phyloP scores from a whole-genome alignment of 2,113 vertebrate genomes.

The Phainopepla nitens region DNA sequence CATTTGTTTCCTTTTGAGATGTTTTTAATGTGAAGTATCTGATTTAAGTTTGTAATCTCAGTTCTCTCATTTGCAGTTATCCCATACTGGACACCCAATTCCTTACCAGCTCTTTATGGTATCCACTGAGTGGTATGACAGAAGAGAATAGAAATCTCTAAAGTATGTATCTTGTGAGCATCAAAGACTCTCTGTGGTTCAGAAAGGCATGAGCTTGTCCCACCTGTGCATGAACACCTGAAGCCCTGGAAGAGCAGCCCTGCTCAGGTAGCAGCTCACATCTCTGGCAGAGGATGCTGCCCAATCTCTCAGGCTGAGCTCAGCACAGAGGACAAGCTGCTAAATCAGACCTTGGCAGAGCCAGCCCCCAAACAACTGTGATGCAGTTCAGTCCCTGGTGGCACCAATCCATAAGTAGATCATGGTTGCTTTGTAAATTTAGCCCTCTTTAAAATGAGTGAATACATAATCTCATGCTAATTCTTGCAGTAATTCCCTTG shows the following conservation, averaged over 20 bases:
- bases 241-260: not conserved
- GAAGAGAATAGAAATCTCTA: not conserved
- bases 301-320: not conserved
- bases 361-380: not conserved
- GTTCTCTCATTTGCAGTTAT: not conserved
- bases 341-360: not conserved
- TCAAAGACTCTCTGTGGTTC: not conserved
- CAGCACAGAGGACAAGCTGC: not conserved
- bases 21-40: not conserved
- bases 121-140: not conserved
- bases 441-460: slow-evolving; percentile 7
- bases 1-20: not conserved
- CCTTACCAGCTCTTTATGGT: not conserved
- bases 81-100: not conserved
- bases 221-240: not conserved
- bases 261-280: not conserved
- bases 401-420: not conserved
- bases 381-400: not conserved
- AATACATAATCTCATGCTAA: slow-evolving; percentile 64
- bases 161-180: not conserved
- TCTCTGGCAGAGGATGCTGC: not conserved
- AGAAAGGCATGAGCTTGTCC: not conserved
- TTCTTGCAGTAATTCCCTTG: slow-evolving; percentile 63
- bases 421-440: not conserved
- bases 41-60: not conserved